A percentile compares a stretch with the other conserved stretches of the same genome.
These are phyloP conservation scores for Cuniculus paca DNA, from an alignment of 2,797 vertebrate genomes.

Conservation along the genomic window DNA sequence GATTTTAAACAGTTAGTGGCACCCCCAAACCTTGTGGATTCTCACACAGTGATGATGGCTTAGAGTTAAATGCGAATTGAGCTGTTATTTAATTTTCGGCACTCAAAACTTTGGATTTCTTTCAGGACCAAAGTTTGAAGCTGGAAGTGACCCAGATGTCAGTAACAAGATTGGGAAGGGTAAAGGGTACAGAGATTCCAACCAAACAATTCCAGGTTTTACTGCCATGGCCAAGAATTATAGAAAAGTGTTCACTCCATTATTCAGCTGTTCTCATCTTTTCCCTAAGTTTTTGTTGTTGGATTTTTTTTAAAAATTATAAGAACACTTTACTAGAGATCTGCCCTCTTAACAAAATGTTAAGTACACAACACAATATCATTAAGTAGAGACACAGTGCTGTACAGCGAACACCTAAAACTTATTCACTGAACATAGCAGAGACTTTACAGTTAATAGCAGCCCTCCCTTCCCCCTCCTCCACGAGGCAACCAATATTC, in stretches of 20 bases:
- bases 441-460: background rate
- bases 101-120: background rate
- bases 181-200: background rate
- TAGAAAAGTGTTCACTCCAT: background rate
- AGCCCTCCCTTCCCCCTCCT: background rate
- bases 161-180: background rate
- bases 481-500: background rate
- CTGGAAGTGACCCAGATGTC: background rate
- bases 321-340: background rate
- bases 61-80: background rate
- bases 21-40: background rate
- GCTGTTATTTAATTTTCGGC: background rate
- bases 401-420: background rate
- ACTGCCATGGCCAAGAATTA: background rate
- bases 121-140: background rate
- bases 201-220: background rate
- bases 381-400: background rate
- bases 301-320: background rate
- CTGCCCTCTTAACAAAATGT: background rate
- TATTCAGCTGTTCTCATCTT: background rate
- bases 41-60: background rate
- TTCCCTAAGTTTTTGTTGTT: background rate
- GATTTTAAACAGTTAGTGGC: background rate
- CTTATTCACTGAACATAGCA: background rate
- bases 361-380: background rate